Percentiles rank a stretch among this genome's conserved stretches.
These are phyloP conservation scores for Pheosia tremula DNA, from an alignment of 2,888 invertebrate species.

Conservation along the genomic window DNA sequence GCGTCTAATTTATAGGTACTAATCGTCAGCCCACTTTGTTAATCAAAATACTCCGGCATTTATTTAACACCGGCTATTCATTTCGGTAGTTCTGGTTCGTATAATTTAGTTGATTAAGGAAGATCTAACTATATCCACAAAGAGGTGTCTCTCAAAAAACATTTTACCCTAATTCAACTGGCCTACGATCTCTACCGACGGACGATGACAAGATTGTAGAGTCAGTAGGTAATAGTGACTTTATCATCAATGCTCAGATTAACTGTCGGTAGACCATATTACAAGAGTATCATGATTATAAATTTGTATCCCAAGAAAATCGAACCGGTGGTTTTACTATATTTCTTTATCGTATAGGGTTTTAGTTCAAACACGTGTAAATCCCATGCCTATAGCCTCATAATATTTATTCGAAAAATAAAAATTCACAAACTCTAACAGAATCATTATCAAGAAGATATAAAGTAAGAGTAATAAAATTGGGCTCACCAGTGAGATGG, in stretches of 20 bases:
- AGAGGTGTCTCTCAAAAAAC: too few relatives aligned
- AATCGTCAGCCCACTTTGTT: conserved; percentile 35
- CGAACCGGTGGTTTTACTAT: too few relatives aligned
- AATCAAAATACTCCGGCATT: conserved; percentile 35
- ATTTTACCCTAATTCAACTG: not conserved
- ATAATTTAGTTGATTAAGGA: not conserved
- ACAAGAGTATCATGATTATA: too few relatives aligned
- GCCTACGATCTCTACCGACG: not conserved
- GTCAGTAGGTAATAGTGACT: not conserved
- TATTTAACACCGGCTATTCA: conserved; percentile 20
- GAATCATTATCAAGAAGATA: conserved; percentile 3
- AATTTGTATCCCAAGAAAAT: too few relatives aligned
- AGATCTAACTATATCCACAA: not conserved
- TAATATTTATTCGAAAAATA: too few relatives aligned
- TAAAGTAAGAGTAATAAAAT: conserved; percentile 11
- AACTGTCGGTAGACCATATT: not conserved
- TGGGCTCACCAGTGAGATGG: conserved; percentile 84
- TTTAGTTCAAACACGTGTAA: too few relatives aligned
- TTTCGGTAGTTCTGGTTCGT: not conserved
- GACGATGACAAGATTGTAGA: not conserved
- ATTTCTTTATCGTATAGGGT: too few relatives aligned
- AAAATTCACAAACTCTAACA: too few relatives aligned
- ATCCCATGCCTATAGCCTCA: too few relatives aligned
- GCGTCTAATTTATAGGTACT: conserved; percentile 38
- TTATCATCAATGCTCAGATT: not conserved